Percentiles rank a stretch among this genome's conserved stretches.
phyloP scores from a whole-genome alignment of 2,113 vertebrate species.

The Panthera leo region DNA sequence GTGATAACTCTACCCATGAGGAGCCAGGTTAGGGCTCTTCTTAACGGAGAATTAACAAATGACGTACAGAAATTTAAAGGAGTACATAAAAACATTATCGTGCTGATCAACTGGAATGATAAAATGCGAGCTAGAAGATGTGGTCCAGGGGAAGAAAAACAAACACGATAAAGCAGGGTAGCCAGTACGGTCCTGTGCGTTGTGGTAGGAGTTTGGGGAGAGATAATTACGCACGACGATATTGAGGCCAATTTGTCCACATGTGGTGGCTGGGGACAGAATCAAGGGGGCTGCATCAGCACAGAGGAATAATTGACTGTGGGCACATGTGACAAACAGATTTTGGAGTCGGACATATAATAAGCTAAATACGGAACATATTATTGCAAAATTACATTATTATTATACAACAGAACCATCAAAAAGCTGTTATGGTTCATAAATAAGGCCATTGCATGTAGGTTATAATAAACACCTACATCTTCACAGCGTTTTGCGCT shows the following conservation, averaged over 20 bases:
- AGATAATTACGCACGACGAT: neutral
- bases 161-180: neutral
- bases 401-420: conserved; percentile 48
- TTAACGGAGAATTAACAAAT: neutral
- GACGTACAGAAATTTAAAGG: neutral
- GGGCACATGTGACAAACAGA: conserved; percentile 69
- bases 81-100: neutral
- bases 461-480: neutral
- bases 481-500: neutral
- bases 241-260: conserved; percentile 19
- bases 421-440: neutral
- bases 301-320: conserved; percentile 11
- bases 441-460: neutral
- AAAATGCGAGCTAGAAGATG: neutral
- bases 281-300: conserved; percentile 9
- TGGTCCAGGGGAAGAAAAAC: neutral
- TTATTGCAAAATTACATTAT: conserved; percentile 63
- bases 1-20: neutral
- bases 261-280: conserved; percentile 37
- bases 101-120: too few species aligned
- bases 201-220: neutral
- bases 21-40: neutral
- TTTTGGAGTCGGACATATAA: conserved; percentile 50
- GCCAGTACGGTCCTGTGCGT: rapidly evolving
- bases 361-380: conserved; percentile 46